Evolutionary conservation across 2,888 invertebrate species (phyloP).

Genomic region (Myopa testacea): DNA sequence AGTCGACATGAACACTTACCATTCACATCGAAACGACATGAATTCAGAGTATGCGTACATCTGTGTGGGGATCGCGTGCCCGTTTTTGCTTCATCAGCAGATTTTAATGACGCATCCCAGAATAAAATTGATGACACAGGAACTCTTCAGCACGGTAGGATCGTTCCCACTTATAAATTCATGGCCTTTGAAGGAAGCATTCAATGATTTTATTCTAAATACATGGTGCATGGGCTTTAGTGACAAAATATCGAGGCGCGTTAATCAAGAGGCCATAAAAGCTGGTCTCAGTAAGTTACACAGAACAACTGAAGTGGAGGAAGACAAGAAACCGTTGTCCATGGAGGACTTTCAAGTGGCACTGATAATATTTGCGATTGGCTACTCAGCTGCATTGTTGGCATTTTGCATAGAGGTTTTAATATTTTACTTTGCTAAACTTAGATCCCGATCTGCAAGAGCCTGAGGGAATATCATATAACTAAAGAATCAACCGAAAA

Average conservation of each 20-base stretch:
- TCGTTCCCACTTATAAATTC: conserved; percentile 17
- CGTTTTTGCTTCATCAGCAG: conserved; percentile 51
- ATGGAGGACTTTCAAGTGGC: conserved; percentile 42
- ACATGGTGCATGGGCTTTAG: conserved; percentile 13
- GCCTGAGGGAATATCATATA: too few species aligned
- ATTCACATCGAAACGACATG: conserved; percentile 36
- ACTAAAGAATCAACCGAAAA: too few species aligned
- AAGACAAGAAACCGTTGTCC: conserved; percentile 34
- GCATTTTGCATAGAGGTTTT: neutral
- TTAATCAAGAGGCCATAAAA: conserved; percentile 21
- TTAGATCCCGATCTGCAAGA: too few species aligned
- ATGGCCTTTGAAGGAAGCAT: conserved; percentile 45
- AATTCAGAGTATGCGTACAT: conserved; percentile 43
- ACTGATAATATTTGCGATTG: conserved; percentile 12
- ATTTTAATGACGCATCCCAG: conserved; percentile 47
- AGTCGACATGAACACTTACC: too few species aligned
- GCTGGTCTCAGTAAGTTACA: conserved; percentile 26
- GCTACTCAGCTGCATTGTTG: neutral
- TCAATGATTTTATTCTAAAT: conserved; percentile 35
- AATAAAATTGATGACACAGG: conserved; percentile 39
- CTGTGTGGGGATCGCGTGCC: conserved; percentile 41
- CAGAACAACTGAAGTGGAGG: conserved; percentile 5
- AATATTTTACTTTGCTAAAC: neutral
- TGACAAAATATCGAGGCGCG: conserved; percentile 9
- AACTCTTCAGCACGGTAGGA: conserved; percentile 43